Percentiles rank a stretch among this genome's conserved stretches.
Conservation (phyloP, 2,113 vertebrate species). For the Tragelaphus strepsiceros region DNA sequence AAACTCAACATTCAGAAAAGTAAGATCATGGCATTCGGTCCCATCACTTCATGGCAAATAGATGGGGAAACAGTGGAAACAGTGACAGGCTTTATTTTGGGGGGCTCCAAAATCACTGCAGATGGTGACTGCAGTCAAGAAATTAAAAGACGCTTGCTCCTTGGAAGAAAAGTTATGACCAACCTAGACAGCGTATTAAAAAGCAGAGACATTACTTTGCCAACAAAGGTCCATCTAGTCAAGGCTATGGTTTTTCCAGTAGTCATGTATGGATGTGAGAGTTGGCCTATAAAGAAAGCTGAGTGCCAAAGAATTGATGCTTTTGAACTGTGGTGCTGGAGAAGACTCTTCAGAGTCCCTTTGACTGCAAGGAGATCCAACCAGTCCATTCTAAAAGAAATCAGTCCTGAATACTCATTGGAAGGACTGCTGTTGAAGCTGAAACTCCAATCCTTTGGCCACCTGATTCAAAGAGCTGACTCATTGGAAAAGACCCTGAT, state of each 20-base stretch:
- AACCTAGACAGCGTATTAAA: neutral
- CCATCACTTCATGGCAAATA: neutral
- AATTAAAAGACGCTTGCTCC: neutral
- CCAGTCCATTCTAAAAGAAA: neutral
- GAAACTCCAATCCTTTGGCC: neutral
- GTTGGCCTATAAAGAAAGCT: neutral
- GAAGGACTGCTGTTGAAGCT: neutral
- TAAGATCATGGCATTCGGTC: neutral
- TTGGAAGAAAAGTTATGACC: neutral
- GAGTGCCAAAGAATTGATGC: neutral
- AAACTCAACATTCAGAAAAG: neutral
- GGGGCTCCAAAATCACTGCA: neutral
- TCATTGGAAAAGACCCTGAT: neutral
- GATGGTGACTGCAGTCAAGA: neutral
- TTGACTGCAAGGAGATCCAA: neutral
- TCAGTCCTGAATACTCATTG: neutral
- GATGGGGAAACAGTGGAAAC: neutral
- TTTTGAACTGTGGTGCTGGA: neutral
- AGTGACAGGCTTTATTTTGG: neutral
- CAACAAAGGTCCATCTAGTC: neutral
- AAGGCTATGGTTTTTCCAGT: neutral
- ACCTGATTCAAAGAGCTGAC: neutral
- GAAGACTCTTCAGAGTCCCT: neutral
- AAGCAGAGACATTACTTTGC: neutral
- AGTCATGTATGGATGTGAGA: neutral